Conservation (phyloP, 2,113 vertebrate species). For the Gavialis gangeticus region DNA sequence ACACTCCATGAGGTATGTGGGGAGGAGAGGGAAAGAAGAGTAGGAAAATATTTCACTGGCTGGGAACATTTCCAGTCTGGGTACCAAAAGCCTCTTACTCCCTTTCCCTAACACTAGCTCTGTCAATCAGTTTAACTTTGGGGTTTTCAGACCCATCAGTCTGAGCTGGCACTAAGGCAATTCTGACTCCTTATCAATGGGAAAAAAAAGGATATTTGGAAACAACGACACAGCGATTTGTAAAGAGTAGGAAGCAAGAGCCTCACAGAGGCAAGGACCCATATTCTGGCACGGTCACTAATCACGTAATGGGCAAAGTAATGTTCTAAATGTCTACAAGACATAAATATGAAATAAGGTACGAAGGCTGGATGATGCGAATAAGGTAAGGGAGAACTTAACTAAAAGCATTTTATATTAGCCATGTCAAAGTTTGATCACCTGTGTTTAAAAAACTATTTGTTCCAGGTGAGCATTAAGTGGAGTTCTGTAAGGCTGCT, state of each 20-base stretch:
- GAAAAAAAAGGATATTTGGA: background rate
- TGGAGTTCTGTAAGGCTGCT: background rate
- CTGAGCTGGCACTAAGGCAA: background rate
- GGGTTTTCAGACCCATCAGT: background rate
- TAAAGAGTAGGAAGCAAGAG: background rate
- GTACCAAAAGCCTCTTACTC: rapidly evolving
- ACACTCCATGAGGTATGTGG: background rate
- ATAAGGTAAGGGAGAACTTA: rapidly evolving
- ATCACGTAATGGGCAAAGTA: background rate
- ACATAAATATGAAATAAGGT: rapidly evolving
- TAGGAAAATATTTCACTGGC: too few relatives aligned
- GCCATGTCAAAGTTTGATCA: background rate
- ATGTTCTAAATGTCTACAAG: background rate
- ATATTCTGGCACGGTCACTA: background rate
- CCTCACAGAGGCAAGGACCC: background rate
- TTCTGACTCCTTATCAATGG: background rate
- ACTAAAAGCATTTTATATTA: background rate
- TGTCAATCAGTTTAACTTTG: background rate
- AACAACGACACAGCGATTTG: background rate
- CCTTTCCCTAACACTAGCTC: background rate
- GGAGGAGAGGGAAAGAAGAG: too few relatives aligned
- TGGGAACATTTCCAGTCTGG: rapidly evolving
- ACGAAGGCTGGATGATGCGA: background rate
- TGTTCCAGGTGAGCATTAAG: background rate
- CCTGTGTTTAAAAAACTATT: rapidly evolving